Evolutionary conservation across 2,797 vertebrate genomes (phyloP), one percentile per base, ranked within the genome.

Genomic region (Tolypeutes matacus): DNA sequence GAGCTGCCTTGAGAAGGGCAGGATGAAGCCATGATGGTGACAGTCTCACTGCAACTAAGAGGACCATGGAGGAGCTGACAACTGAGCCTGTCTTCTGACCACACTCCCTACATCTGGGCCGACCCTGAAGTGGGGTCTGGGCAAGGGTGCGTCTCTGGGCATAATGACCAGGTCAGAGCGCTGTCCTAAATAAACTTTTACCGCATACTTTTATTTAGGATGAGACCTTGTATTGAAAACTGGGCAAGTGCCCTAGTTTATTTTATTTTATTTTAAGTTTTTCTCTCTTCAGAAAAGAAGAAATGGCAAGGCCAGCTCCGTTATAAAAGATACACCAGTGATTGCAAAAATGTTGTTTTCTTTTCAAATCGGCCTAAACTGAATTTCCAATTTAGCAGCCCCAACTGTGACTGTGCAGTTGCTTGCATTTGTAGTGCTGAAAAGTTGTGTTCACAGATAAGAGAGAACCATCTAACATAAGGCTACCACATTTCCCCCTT

Each of bases 311-410:
- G 82, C 86, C 77, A 64, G 49, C 77, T 96, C 82, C 58, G 72
- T 96, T 93, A 91, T 91, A 95, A 96, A 97, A 64, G 95, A 51
- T 84, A 84, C 15, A 72, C 62, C 72, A 82, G 65, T 89, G 89
- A 97, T 89, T 89, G 96, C 89, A 95, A 94, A 97, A 97, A 87
- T 84, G 95, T 75, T 94, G 94, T 93, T 95, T 93, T 95, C 96
- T 97, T 97, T 97, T 96, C 97, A 96, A 96, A 97, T 97, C 96
- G 95, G 95, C 49, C 91, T 90, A 90, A 90, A 96, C 94, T 90
- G 93, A 93, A 88, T 96, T 97, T 97, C 93, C 93, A 97, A 97
- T 97, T 97, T 97, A 97, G 96, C 96, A 97, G 95, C 95, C 95
- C 95, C 95, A 96, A 97, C 96, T 97, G 96, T 95, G 95, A 94